These are phyloP conservation scores for Ginglymostoma cirratum DNA, from an alignment of 2,113 vertebrate genomes.

Conservation along the genomic window DNA sequence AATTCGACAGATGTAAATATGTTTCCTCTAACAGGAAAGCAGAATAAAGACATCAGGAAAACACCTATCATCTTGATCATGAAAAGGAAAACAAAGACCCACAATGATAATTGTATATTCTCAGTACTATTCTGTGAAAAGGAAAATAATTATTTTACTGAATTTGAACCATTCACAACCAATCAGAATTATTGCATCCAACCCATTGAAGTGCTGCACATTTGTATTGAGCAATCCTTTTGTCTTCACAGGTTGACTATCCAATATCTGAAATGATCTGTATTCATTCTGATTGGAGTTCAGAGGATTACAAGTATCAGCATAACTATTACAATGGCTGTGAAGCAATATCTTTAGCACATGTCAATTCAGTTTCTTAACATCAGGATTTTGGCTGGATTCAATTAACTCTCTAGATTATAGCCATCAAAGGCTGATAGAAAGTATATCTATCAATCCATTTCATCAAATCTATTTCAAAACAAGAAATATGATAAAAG, in stretches of 20 bases:
- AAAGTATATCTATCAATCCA: not conserved
- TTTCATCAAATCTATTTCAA: not conserved
- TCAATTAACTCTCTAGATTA: not conserved
- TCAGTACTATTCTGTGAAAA: not conserved
- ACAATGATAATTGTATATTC: not conserved
- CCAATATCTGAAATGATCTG: not conserved
- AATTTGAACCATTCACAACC: conserved; percentile 4
- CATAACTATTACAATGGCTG: not conserved
- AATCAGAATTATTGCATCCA: not conserved
- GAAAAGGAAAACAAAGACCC: not conserved
- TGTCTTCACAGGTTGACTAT: not conserved
- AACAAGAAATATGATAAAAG: not conserved
- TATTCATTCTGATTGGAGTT: conserved; percentile 10
- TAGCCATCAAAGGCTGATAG: not conserved
- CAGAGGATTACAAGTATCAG: not conserved
- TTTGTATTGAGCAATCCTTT: not conserved
- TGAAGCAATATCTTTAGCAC: not conserved
- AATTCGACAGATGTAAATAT: not conserved
- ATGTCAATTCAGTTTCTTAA: conserved; percentile 4
- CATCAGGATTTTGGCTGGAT: not conserved
- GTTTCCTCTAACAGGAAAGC: not conserved
- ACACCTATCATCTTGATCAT: not conserved
- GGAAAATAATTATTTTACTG: not conserved
- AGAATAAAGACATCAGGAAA: not conserved
- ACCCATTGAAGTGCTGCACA: not conserved